Base-by-base conservation (phyloP, 35 echinoderm and acorn worm species). In the Chiridota heheva region DNA sequence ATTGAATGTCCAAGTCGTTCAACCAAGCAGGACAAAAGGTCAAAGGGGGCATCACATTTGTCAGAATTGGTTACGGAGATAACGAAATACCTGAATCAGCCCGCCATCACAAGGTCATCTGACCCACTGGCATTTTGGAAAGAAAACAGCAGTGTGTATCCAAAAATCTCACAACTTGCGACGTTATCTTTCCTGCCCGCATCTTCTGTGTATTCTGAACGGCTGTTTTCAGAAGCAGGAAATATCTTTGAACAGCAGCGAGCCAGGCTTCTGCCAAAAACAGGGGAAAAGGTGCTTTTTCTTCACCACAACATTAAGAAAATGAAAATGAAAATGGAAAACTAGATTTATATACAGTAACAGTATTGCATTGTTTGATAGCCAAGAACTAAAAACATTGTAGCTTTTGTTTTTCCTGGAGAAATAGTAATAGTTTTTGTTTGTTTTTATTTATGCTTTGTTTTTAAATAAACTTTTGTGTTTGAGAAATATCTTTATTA, bases 271-370 rank as follows among this genome's bases (percentile, higher is more conserved):
- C 65, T 69, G 5, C 65, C 65, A 10, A 33, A 1, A 7, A 69
- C 65, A 17, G 65, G 65, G 20, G 65, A 37, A 36, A 36, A 69
- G 22, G 8, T 69, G 8, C 30, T 36, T 37, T 69, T 69, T n/a
- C 65, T 69, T n/a, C 65, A 69, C 31, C 65, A 69, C 24, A 69
- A 33, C 30, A n/a, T n/a, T n/a, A n/a, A n/a, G n/a, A n/a, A n/a
- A n/a, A n/a, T n/a, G n/a, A n/a, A n/a, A n/a, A n/a, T n/a, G n/a
- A n/a, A n/a, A n/a, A n/a, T n/a, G n/a, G n/a, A n/a, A n/a, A n/a
- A n/a, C n/a, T n/a, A n/a, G n/a, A n/a, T n/a, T n/a, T n/a, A n/a
- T n/a, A n/a, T n/a, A n/a, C n/a, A n/a, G n/a, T n/a, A n/a, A n/a
- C n/a, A n/a, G n/a, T n/a, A n/a, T n/a, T n/a, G n/a, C n/a, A n/a